These are phyloP conservation scores for Bilobella aurantiaca DNA, from an alignment of 1,140 invertebrate genomes.

Conservation along the genomic window DNA sequence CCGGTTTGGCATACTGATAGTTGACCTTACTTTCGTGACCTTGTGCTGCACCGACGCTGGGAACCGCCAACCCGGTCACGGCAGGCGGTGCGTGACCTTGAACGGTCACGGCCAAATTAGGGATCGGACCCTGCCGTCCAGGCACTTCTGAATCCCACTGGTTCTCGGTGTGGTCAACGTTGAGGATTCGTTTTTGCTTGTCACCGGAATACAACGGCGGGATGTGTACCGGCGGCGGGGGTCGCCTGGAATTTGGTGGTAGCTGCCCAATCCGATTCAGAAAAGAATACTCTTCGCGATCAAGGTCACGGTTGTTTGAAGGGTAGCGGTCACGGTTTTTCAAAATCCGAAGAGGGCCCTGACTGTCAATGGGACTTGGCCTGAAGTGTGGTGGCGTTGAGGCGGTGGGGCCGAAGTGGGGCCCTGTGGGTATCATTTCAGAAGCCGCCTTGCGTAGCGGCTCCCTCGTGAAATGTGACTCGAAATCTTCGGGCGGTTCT, in stretches of 20 bases:
- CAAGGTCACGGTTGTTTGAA: slow-evolving; percentile 23
- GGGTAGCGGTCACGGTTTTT: slow-evolving; percentile 9
- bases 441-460: background rate
- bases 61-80: background rate
- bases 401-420: background rate
- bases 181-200: background rate
- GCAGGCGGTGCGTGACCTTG: no score
- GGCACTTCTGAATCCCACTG: no score
- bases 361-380: background rate
- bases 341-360: background rate
- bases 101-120: no score
- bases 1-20: background rate
- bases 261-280: slow-evolving; percentile 12
- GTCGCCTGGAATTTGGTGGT: background rate
- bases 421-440: background rate
- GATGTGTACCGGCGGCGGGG: slow-evolving; percentile 11
- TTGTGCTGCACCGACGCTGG: background rate
- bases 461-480: background rate
- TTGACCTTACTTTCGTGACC: background rate
- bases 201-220: no score
- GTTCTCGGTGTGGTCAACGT: no score
- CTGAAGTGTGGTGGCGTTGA: background rate
- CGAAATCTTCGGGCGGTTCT: slow-evolving; percentile 6
- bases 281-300: slow-evolving; percentile 30
- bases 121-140: no score